phyloP scores from a whole-genome alignment of 2,113 vertebrate genomes.

The Acrocephalus kingi region DNA sequence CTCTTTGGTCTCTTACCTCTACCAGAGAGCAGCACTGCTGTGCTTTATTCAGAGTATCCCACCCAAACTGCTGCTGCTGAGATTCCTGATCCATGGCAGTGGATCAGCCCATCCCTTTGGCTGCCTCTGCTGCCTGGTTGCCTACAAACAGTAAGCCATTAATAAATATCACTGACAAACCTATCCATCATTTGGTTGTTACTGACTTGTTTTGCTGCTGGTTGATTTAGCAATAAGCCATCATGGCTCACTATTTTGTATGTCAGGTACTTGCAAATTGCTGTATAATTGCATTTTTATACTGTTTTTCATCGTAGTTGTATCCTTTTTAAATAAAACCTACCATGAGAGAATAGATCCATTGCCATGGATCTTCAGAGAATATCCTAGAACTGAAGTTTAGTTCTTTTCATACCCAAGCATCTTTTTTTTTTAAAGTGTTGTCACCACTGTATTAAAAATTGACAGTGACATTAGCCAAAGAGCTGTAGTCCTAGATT shows the following conservation, averaged over 20 bases:
- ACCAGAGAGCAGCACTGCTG: background rate
- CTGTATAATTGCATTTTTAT: background rate
- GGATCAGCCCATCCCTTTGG: rapidly evolving
- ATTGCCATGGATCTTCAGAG: background rate
- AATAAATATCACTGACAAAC: background rate
- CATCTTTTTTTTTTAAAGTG: background rate
- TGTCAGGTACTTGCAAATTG: background rate
- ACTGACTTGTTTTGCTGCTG: background rate
- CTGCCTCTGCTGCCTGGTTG: background rate
- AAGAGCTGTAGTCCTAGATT: background rate
- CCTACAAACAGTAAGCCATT: background rate
- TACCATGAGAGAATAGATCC: background rate
- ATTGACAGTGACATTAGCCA: background rate
- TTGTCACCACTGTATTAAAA: background rate
- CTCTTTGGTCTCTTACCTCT: background rate
- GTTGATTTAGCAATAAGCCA: background rate
- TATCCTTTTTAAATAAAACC: background rate
- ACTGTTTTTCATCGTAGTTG: background rate
- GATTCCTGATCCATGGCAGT: background rate
- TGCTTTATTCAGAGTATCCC: background rate
- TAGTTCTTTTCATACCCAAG: background rate
- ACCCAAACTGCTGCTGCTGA: background rate
- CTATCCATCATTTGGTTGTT: background rate
- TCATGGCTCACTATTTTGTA: background rate
- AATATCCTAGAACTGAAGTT: background rate